These are phyloP conservation scores for Alloplasta piceator DNA, from an alignment of 2,888 invertebrate species.

Conservation along the genomic window DNA sequence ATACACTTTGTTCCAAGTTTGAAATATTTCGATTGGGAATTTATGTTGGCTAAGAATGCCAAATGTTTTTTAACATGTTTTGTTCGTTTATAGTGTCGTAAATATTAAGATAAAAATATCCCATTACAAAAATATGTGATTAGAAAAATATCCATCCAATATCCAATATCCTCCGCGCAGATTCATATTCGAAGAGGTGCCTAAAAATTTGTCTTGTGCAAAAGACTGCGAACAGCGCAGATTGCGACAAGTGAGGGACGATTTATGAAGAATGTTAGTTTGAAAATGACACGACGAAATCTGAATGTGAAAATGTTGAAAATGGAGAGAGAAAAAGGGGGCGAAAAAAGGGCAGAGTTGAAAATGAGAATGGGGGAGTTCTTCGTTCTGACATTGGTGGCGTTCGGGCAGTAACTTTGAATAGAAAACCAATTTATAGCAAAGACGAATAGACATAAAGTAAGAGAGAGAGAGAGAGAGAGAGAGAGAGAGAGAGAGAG, in stretches of 20 bases:
- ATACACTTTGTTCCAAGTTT: too few species aligned
- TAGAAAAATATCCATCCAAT: too few species aligned
- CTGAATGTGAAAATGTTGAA: conserved; percentile 31
- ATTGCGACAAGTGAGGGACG: conserved; percentile 28
- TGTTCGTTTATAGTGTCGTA: too few species aligned
- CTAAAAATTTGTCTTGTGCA: conserved; percentile 13
- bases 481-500: conserved; percentile 3
- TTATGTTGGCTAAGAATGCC: too few species aligned
- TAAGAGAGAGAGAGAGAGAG: conserved; percentile 34
- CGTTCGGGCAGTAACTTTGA: conserved; percentile 63
- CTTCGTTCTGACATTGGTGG: conserved; percentile 43
- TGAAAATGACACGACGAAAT: conserved; percentile 46
- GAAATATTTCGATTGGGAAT: too few species aligned
- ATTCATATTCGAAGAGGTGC: conserved; percentile 15
- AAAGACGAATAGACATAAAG: conserved; percentile 44
- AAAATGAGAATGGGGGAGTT: conserved; percentile 50
- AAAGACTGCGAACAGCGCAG: conserved; percentile 1
- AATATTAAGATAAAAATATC: too few species aligned
- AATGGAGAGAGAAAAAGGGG: conserved; percentile 20
- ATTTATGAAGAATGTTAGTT: conserved; percentile 18
- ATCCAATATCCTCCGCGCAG: too few species aligned
- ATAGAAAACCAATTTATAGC: conserved; percentile 63
- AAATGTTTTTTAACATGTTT: too few species aligned
- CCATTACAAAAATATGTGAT: too few species aligned
- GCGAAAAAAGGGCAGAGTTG: background rate